Evolutionary conservation across 1,140 invertebrate species (phyloP).

Genomic region (Magallana ariakensis): DNA sequence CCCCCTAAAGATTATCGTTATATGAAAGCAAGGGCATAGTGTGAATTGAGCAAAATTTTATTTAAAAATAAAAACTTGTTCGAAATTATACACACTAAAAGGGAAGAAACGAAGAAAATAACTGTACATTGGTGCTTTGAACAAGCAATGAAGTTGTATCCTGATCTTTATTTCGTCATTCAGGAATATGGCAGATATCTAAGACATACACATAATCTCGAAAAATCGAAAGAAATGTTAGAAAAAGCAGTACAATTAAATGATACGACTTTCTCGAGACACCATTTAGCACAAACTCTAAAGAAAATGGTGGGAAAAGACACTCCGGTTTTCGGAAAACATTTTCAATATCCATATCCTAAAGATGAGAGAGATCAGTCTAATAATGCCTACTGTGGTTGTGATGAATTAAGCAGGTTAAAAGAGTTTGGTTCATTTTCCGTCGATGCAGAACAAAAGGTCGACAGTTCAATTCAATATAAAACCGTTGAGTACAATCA

Average conservation of each 20-base stretch:
- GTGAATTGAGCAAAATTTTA: background rate
- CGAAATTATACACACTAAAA: background rate
- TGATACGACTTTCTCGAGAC: slow-evolving; percentile 15
- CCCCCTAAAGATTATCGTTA: too few relatives aligned
- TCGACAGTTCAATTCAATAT: too few relatives aligned
- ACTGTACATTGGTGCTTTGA: background rate
- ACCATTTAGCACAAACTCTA: slow-evolving; percentile 5
- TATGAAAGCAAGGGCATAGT: too few relatives aligned
- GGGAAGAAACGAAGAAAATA: background rate
- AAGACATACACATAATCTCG: background rate
- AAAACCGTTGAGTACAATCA: too few relatives aligned
- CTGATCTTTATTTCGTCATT: background rate
- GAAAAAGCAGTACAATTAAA: background rate
- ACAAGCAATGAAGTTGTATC: background rate
- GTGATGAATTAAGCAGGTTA: background rate
- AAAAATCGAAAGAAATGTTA: slow-evolving; percentile 13
- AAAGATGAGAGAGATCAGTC: background rate
- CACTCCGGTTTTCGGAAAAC: background rate
- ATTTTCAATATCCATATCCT: background rate
- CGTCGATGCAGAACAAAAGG: background rate
- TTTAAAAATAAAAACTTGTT: background rate
- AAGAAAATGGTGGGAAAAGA: background rate
- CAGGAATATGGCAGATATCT: too few relatives aligned
- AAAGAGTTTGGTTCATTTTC: background rate
- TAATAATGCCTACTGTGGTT: background rate